These are phyloP conservation scores for Odontamblyopus lacepedii DNA, from an alignment of 2,797 vertebrate species.

Conservation along the genomic window DNA sequence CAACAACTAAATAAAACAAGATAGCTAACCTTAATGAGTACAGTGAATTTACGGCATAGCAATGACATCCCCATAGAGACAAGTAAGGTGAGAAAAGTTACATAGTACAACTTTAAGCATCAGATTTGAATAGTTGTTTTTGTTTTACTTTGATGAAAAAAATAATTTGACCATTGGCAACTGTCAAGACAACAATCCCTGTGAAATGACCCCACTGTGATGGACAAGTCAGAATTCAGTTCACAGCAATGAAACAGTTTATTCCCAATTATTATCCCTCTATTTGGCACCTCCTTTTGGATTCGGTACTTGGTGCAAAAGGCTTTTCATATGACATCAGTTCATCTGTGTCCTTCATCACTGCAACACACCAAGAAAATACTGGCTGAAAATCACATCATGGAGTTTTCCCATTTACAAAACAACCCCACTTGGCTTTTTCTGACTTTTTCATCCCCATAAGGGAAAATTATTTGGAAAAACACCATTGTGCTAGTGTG, in stretches of 20 bases:
- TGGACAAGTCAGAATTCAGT: neutral
- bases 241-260: neutral
- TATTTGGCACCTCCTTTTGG: neutral
- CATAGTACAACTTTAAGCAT: too few species aligned
- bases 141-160: too few species aligned
- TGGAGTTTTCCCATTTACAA: neutral
- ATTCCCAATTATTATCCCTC: neutral
- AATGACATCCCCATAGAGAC: too few species aligned
- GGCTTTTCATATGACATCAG: conserved; percentile 2
- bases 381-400: neutral
- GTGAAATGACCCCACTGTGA: neutral
- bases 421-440: neutral
- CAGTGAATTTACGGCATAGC: too few species aligned
- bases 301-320: neutral
- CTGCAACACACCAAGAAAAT: neutral
- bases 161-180: too few species aligned
- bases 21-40: too few species aligned
- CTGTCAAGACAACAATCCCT: neutral
- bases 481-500: neutral
- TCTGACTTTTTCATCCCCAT: neutral
- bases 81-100: too few species aligned
- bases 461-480: neutral
- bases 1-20: too few species aligned
- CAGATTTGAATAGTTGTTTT: too few species aligned
- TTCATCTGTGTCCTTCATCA: neutral